These are phyloP conservation scores for Melopsittacus undulatus DNA, from an alignment of 2,797 vertebrate genomes.

Conservation along the genomic window DNA sequence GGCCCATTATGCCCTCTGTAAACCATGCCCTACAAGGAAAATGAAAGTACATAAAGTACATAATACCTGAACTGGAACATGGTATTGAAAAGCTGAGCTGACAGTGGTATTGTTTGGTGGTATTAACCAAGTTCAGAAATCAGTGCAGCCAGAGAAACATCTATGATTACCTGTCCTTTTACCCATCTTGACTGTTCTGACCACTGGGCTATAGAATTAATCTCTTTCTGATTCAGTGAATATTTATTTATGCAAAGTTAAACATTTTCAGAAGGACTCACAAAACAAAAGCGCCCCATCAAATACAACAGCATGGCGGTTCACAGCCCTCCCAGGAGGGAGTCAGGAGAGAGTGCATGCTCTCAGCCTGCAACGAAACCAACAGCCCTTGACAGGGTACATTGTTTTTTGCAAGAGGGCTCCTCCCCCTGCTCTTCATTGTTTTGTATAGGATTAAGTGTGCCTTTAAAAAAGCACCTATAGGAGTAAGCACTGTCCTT, in stretches of 20 bases:
- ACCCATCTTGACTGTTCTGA: not conserved
- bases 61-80: not conserved
- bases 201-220: not conserved
- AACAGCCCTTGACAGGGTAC: not conserved
- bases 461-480: not conserved
- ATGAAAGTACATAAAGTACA: not conserved
- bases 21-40: not conserved
- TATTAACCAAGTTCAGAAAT: not conserved
- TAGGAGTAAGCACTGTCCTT: not conserved
- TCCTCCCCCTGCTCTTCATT: constrained; percentile 13
- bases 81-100: not conserved
- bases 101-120: not conserved
- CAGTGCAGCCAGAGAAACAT: not conserved
- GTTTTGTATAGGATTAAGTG: not conserved
- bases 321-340: constrained; percentile 28
- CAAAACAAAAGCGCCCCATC: constrained; percentile 34
- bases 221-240: not conserved
- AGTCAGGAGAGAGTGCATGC: not conserved
- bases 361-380: not conserved
- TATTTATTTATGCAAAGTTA: constrained; percentile 67
- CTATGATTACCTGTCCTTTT: constrained; percentile 33
- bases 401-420: not conserved
- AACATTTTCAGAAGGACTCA: constrained; percentile 20
- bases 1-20: not conserved
- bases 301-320: not conserved